Percentiles rank a stretch among this genome's conserved stretches.
phyloP scores from a whole-genome alignment of 2,113 vertebrate species.

The Labeo catla region DNA sequence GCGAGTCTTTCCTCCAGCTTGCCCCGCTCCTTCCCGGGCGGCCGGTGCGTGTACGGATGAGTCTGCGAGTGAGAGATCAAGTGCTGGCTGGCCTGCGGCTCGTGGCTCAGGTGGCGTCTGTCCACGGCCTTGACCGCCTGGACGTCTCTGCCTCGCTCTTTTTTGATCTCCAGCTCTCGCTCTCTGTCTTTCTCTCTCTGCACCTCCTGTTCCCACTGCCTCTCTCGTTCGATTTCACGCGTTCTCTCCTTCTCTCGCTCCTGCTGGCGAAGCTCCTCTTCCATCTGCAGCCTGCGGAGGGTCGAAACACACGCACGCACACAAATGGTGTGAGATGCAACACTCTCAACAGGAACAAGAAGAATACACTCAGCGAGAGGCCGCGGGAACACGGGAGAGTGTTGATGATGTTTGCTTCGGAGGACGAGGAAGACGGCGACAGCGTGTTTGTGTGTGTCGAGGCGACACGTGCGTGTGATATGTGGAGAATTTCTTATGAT shows the following conservation, averaged over 20 bases:
- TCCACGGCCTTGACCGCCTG: slow-evolving; percentile 90
- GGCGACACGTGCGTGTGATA: too few species aligned
- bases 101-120: slow-evolving; percentile 80
- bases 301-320: slow-evolving; percentile 51
- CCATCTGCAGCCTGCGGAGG: slow-evolving; percentile 87
- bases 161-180: slow-evolving; percentile 84
- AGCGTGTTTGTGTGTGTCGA: neutral
- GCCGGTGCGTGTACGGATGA: slow-evolving; percentile 69
- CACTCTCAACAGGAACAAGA: slow-evolving; percentile 60
- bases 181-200: slow-evolving; percentile 80
- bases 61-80: slow-evolving; percentile 26
- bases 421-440: slow-evolving; percentile 38
- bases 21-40: slow-evolving; percentile 82
- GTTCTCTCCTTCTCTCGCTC: slow-evolving; percentile 79
- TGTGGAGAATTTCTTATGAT: neutral
- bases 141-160: slow-evolving; percentile 86
- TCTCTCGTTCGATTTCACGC: slow-evolving; percentile 81
- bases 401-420: slow-evolving; percentile 56
- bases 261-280: slow-evolving; percentile 90
- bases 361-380: slow-evolving; percentile 54
- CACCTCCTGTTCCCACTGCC: slow-evolving; percentile 82
- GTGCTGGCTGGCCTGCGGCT: slow-evolving; percentile 74
- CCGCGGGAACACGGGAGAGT: slow-evolving; percentile 54
- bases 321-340: slow-evolving; percentile 60
- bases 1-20: slow-evolving; percentile 85